Evolutionary conservation across 2,888 invertebrate species (phyloP), one percentile per base, ranked within the genome.

Genomic region (Aphodius granarius): DNA sequence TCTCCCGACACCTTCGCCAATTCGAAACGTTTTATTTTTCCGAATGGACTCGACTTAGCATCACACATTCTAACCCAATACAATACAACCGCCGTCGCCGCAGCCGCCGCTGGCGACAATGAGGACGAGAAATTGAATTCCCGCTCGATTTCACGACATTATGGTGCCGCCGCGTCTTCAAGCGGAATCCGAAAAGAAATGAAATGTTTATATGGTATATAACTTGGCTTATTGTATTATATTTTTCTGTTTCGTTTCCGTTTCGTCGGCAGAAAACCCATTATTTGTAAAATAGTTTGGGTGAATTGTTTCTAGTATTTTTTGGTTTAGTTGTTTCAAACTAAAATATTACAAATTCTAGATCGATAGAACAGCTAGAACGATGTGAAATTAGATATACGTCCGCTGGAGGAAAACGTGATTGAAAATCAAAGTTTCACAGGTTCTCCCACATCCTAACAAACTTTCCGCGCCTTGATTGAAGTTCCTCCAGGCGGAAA

Each of bases 401-500:
- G 43, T 6, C 4, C 43, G 9, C 13, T 6, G 9, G 43, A 43
- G 9, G 43, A 13, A 43, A 43, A 43, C 43, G 66, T 66, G 66
- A 66, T 66, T 66, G 66, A 66, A 66, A 66, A 66, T 19, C 66
- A 66, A 66, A 66, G 20, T 66, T 66, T 66, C 66, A 17, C 21
- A 21, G 20, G 21, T 66, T 21, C 66, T 21, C 21, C 20, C 66
- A 66, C 66, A 66, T 17, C 66, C 21, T 66, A 66, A 66, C 66
- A 66, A 66, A 66, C 66, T 66, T 66, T 66, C 21, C 18, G n/a
- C 20, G 21, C n/a, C 66, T 16, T 15, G 21, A 66, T 66, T 66
- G 66, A 66, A 66, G 66, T 66, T 66, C 18, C 43, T 66, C 66
- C 20, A 66, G 21, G 66, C 66, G 66, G 66, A 66, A 66, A 66